Evolutionary conservation across 2,113 vertebrate genomes (phyloP), one percentile per base, ranked within the genome.

Genomic region (Lonchura striata): DNA sequence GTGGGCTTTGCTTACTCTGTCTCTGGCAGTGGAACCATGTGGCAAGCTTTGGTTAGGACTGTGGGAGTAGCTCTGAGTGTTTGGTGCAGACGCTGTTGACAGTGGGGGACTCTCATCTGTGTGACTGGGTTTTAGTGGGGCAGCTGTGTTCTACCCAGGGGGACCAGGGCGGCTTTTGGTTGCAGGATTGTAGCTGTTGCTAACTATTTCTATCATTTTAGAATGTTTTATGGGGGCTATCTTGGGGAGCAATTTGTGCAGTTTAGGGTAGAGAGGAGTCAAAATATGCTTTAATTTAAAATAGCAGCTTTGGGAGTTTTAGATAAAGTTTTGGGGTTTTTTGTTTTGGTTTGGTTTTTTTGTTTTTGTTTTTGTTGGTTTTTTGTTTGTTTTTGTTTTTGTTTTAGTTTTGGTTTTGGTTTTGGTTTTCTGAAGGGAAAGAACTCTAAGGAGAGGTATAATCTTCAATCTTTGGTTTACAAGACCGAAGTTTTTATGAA

Each of bases 201-300:
- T 66, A 57, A 31, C 11, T 1, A 22, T 25, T 54, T 50, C 42
- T 31, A 13, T 35, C 15, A 24, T 28, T 19, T 47, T n/a, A 30
- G 5, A 35, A 42, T 44, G n/a, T 59, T 41, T 20, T 25, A 13
- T 17, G 30, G 15, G 10, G 5, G 12, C 28, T 85, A 13, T 41
- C 27, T 6, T 75, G 30, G 25, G 56, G 7, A 53, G 13, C 0
- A 0, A 37, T 37, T 46, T 46, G 17, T 35, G 42, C 16, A 42
- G 44, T 86, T 68, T 60, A 44, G 33, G 17, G 27, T 44, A 59
- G 9, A 42, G 25, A 68, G 53, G 22, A 35, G 25, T 57, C 25
- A 37, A 68, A 59, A 76, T 52, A 5, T 37, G 59, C 4, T 44
- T 59, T 50, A 37, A 60, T 68, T 52, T 52, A 52, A 77, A 44